phyloP scores from a whole-genome alignment of 2,113 vertebrate genomes.

The Malurus cyaneus region DNA sequence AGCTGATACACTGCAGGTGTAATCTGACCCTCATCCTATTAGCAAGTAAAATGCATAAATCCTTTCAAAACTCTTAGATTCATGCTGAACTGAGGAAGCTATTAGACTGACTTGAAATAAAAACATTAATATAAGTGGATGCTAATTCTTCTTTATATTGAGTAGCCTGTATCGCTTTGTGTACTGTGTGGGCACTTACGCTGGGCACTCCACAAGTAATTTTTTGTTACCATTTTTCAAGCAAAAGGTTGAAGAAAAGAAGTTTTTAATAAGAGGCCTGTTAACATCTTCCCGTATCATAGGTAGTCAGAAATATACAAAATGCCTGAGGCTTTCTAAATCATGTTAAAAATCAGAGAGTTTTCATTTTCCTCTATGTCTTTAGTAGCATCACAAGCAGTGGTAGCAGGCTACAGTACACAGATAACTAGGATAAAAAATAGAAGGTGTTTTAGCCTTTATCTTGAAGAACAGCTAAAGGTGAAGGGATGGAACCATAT shows the following conservation, averaged over 20 bases:
- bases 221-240: not conserved
- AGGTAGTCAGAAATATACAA: not conserved
- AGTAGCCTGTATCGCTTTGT: not conserved
- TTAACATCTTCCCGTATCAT: not conserved
- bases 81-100: not conserved
- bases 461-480: not conserved
- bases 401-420: not conserved
- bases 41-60: not conserved
- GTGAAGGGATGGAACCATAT: not conserved
- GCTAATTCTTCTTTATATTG: not conserved
- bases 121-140: not conserved
- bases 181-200: not conserved
- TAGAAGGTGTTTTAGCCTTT: not conserved
- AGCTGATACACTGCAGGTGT: not conserved
- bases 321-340: not conserved
- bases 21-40: not conserved
- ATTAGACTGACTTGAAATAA: not conserved
- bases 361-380: not conserved
- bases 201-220: not conserved
- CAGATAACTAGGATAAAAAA: not conserved
- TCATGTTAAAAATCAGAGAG: not conserved
- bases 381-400: not conserved
- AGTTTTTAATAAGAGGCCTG: not conserved
- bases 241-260: not conserved
- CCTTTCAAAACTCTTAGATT: not conserved